Evolutionary conservation across 1,140 invertebrate genomes (phyloP).

Genomic region (Ridgeia piscesae): DNA sequence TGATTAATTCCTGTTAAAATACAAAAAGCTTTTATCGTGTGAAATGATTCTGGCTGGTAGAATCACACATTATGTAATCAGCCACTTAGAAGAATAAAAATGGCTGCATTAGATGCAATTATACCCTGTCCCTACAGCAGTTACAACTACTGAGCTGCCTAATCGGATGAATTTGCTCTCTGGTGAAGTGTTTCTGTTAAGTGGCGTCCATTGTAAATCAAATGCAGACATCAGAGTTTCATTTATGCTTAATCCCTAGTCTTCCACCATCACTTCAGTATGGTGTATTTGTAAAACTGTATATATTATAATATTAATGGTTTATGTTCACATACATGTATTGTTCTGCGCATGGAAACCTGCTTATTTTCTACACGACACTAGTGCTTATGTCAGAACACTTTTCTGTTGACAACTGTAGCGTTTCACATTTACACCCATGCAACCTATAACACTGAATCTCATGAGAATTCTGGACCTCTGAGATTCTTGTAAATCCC

Average conservation of each 20-base stretch:
- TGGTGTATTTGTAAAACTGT: neutral
- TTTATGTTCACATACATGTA: neutral
- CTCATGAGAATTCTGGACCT: neutral
- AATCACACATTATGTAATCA: neutral
- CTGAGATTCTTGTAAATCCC: neutral
- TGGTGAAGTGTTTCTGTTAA: no score
- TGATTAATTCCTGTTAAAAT: no score
- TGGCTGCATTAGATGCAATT: no score
- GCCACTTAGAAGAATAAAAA: no score
- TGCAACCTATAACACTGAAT: neutral
- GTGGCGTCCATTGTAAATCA: neutral
- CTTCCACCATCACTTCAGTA: neutral
- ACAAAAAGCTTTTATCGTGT: neutral
- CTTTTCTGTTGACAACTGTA: neutral
- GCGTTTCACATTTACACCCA: neutral
- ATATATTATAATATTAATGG: neutral
- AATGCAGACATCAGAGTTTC: neutral
- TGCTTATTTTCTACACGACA: neutral
- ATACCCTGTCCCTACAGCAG: no score
- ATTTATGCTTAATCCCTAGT: neutral
- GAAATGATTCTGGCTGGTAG: neutral
- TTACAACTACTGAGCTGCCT: no score
- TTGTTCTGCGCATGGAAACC: neutral
- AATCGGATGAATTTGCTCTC: no score
- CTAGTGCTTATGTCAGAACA: neutral